phyloP scores from a whole-genome alignment of 2,797 vertebrate genomes.

The Megaceryle alcyon region DNA sequence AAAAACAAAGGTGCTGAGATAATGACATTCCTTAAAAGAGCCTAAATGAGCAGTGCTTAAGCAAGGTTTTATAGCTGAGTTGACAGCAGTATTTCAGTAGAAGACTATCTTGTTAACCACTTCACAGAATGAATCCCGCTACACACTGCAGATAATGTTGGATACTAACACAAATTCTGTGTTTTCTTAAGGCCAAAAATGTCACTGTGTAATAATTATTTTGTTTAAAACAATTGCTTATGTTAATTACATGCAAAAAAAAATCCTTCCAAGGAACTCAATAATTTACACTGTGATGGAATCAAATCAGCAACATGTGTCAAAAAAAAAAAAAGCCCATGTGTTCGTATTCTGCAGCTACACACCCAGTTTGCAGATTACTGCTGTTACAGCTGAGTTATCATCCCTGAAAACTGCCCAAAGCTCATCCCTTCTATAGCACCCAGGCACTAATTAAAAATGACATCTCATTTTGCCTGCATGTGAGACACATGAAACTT shows the following conservation, averaged over 20 bases:
- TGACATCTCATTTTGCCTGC: not conserved
- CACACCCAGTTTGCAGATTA: rapidly evolving
- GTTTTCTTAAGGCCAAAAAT: not conserved
- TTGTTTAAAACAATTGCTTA: not conserved
- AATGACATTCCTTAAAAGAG: not conserved
- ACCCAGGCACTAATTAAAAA: not conserved
- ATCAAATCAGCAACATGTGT: not conserved
- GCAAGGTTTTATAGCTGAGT: not conserved
- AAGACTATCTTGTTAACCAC: not conserved
- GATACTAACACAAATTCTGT: not conserved
- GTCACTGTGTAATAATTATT: not conserved
- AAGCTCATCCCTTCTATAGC: not conserved
- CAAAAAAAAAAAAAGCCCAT: no score
- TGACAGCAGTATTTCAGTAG: not conserved
- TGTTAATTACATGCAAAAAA: not conserved
- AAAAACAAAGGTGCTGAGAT: not conserved
- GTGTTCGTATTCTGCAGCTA: not conserved
- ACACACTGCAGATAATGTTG: not conserved
- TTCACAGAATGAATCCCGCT: not conserved
- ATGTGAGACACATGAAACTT: not conserved
- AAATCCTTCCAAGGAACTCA: not conserved
- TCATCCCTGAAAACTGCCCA: not conserved
- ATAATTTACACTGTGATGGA: not conserved
- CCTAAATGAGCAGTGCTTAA: not conserved
- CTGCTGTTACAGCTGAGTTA: not conserved